Evolutionary conservation across 2,888 invertebrate species (phyloP).

Genomic region (Physocephala rufipes): DNA sequence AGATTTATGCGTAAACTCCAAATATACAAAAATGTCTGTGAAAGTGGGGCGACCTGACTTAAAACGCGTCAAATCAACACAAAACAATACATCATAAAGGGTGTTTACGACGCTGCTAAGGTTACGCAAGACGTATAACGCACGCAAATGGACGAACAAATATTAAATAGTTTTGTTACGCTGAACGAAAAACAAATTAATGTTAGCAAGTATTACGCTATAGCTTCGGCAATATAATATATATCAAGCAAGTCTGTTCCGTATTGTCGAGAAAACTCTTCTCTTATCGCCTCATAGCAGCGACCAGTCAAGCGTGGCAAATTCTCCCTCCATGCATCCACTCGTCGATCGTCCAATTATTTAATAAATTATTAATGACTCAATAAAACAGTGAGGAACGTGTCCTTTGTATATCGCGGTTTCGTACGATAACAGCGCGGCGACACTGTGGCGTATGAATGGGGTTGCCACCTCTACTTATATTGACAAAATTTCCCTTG

Average conservation of each 20-base stretch:
- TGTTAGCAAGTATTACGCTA: background rate
- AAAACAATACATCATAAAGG: no score
- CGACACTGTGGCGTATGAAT: background rate
- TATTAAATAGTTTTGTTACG: background rate
- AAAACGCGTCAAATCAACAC: no score
- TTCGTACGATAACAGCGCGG: no score
- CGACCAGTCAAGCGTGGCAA: background rate
- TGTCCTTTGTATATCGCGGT: background rate
- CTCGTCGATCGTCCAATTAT: background rate
- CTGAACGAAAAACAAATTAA: background rate
- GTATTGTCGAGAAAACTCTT: no score
- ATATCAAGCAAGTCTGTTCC: no score
- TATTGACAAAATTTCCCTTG: background rate
- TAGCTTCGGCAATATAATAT: no score
- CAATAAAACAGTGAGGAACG: background rate
- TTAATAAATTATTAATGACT: conserved; percentile 4
- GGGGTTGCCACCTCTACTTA: background rate
- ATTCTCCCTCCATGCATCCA: background rate
- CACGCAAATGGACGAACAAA: no score
- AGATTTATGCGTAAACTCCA: no score
- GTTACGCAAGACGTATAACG: no score
- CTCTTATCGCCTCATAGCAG: background rate
- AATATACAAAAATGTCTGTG: no score
- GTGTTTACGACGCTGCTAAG: no score
- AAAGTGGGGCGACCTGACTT: no score